phyloP scores from a whole-genome alignment of 2,113 vertebrate genomes.

The Paradoxurus hermaphroditus region DNA sequence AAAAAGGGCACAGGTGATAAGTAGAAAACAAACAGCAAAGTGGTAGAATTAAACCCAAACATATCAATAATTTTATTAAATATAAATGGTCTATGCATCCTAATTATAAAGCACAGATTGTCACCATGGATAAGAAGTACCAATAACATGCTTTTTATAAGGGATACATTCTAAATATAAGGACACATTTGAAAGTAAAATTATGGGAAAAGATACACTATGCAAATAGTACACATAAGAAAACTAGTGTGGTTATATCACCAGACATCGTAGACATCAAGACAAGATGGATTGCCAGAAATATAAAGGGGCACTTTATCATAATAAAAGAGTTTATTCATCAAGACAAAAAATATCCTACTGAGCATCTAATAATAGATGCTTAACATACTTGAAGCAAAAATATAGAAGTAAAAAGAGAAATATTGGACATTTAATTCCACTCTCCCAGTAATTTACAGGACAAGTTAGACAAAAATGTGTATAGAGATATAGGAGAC shows the following conservation, averaged over 20 bases:
- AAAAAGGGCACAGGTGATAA: neutral
- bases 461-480: neutral
- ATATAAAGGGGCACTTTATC: neutral
- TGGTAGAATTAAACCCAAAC: neutral
- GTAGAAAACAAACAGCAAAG: neutral
- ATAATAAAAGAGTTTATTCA: neutral
- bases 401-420: neutral
- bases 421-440: neutral
- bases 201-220: neutral
- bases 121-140: neutral
- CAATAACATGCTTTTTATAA: neutral
- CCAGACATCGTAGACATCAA: neutral
- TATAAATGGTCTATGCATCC: neutral
- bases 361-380: neutral
- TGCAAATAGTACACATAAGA: neutral
- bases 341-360: neutral
- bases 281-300: neutral
- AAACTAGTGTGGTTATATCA: neutral
- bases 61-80: neutral
- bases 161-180: neutral
- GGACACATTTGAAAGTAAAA: neutral
- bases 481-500: neutral
- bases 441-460: neutral
- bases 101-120: neutral
- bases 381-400: neutral